phyloP scores from a whole-genome alignment of 2,888 invertebrate genomes.

The Ceraclea dissimilis region DNA sequence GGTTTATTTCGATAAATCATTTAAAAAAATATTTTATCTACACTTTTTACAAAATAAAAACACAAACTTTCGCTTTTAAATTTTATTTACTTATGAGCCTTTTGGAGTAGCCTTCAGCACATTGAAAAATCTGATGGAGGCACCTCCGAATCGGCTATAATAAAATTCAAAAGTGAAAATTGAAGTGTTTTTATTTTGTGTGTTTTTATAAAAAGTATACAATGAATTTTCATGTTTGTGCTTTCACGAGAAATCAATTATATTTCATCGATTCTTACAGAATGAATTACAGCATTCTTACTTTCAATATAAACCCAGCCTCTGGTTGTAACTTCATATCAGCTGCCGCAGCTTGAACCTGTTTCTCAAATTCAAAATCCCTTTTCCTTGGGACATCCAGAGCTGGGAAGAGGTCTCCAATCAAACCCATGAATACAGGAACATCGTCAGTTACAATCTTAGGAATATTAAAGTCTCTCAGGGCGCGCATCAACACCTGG shows the following conservation, averaged over 20 bases:
- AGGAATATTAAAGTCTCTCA: constrained; percentile 90
- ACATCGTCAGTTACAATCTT: constrained; percentile 91
- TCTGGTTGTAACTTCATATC: constrained; percentile 86
- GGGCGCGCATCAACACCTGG: constrained; percentile 88
- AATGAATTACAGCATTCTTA: constrained; percentile 29
- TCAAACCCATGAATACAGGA: constrained; percentile 88
- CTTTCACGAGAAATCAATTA: too few species aligned
- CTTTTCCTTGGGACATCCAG: constrained; percentile 86
- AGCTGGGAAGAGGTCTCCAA: constrained; percentile 88
- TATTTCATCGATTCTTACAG: too few species aligned
- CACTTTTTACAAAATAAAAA: background rate
- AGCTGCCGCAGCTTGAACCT: constrained; percentile 65
- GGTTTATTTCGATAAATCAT: too few species aligned
- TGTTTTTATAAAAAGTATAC: too few species aligned
- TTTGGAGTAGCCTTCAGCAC: too few species aligned
- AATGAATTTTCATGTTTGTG: too few species aligned
- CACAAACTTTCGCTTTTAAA: too few species aligned
- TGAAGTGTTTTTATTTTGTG: too few species aligned
- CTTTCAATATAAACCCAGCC: constrained; percentile 78
- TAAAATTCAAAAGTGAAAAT: too few species aligned
- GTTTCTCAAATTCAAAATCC: constrained; percentile 75
- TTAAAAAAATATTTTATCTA: background rate
- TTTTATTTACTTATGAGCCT: too few species aligned
- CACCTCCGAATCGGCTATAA: too few species aligned
- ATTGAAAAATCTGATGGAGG: too few species aligned